Base-by-base conservation (phyloP, 2,888 invertebrate genomes). In the Synergus gifuensis region DNA sequence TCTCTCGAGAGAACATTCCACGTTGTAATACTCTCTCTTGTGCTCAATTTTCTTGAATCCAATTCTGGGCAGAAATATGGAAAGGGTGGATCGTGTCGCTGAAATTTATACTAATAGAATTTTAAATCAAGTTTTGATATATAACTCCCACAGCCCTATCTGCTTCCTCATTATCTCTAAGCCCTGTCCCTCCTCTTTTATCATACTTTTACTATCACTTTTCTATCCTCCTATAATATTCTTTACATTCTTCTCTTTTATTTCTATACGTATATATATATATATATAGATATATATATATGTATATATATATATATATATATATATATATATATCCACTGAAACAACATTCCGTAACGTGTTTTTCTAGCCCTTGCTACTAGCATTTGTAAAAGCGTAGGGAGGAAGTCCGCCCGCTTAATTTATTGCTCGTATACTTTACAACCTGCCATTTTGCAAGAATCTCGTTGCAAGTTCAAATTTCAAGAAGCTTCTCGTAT, bases 381-480 rank as follows among this genome's bases (percentile, higher is more conserved):
- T 81, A 79, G 84, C 81, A 85, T 87, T 86, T 83, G 87, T 86
- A 86, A 87, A 86, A 86, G 85, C 84, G 77, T 77, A 77, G 67
- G 80, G 79, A 81, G 77, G 79, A 84, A 79, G 81, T 79, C 66
- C 73, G 77, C 67, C 80, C 78, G 76, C 79, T 85, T 85, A 86
- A 84, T 86, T 86, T 86, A 87, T 87, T 80, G 85, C 85, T 84
- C 81, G 83, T 80, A 85, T 84, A 85, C 79, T 83, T 82, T 83
- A 80, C 86, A 86, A 86, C 83, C 86, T 86, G 85, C 84, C 82
- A 86, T 86, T 86, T 85, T 86, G 83, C 85, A 85, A 86, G 85
- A 83, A 84, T 79, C 60, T 58, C 73, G 78, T 77, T 80, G 80
- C 81, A 76, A 16, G 11, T 63, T 63, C 16, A 36, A 36, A 28